phyloP scores from a whole-genome alignment of 2,888 invertebrate species.

The Andrena praecox region DNA sequence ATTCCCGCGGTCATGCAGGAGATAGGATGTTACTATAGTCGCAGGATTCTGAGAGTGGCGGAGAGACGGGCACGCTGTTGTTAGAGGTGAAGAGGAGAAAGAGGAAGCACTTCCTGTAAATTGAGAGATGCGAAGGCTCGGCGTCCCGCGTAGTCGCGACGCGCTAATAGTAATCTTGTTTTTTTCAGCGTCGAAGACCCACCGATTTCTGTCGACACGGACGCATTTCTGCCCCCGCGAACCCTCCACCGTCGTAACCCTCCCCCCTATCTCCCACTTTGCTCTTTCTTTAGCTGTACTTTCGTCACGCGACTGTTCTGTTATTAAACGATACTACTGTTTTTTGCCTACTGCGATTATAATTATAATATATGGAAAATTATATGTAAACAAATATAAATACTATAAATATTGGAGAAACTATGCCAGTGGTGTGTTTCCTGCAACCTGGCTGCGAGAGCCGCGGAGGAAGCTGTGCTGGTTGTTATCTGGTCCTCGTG shows the following conservation, averaged over 20 bases:
- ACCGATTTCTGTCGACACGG: slow-evolving; percentile 60
- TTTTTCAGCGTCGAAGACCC: slow-evolving; percentile 67
- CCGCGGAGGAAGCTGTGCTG: background rate
- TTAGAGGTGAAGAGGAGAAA: slow-evolving; percentile 34
- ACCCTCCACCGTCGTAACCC: background rate
- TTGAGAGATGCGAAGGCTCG: slow-evolving; percentile 42
- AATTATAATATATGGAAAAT: slow-evolving; percentile 72
- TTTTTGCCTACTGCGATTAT: slow-evolving; percentile 74
- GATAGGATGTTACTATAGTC: slow-evolving; percentile 49
- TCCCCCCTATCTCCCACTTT: background rate
- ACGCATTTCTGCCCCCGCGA: slow-evolving; percentile 50
- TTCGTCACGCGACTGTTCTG: slow-evolving; percentile 69
- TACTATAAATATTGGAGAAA: slow-evolving; percentile 71
- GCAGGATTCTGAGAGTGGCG: slow-evolving; percentile 45
- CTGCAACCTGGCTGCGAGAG: slow-evolving; percentile 7
- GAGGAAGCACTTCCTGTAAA: slow-evolving; percentile 31
- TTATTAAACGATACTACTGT: slow-evolving; percentile 71
- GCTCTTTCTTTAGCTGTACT: slow-evolving; percentile 49
- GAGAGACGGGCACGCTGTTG: slow-evolving; percentile 31
- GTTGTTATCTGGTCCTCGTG: background rate
- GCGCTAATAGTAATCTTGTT: slow-evolving; percentile 74
- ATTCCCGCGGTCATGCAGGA: slow-evolving; percentile 62
- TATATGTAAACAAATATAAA: slow-evolving; percentile 79
- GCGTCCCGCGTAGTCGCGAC: slow-evolving; percentile 48
- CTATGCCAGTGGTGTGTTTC: slow-evolving; percentile 22